These are phyloP conservation scores for Sturmia bella DNA, from an alignment of 2,888 invertebrate genomes.

Conservation along the genomic window DNA sequence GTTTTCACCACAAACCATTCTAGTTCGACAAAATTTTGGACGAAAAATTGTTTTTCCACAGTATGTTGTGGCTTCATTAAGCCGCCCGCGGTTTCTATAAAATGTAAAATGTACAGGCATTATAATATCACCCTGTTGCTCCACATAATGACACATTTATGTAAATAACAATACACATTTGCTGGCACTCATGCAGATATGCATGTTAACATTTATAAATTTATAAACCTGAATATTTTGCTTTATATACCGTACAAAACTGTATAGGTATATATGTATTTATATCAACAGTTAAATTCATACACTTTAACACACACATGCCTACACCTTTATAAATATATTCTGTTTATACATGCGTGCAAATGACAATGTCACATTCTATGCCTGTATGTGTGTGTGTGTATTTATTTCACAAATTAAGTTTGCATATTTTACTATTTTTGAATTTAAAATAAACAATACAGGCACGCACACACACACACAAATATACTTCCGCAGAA, in stretches of 20 bases:
- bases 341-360: conserved; percentile 53
- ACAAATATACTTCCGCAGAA: neutral
- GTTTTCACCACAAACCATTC: no score
- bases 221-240: neutral
- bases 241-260: neutral
- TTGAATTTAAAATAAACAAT: conserved; percentile 57
- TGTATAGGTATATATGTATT: neutral
- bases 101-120: neutral
- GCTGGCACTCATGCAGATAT: neutral
- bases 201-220: conserved; percentile 14
- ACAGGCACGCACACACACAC: neutral
- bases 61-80: no score
- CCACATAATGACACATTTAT: neutral
- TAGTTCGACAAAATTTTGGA: no score
- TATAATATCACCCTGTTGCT: no score
- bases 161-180: neutral
- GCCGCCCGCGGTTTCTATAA: no score
- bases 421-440: conserved; percentile 61
- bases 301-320: neutral
- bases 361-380: conserved; percentile 59
- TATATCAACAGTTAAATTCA: conserved; percentile 4
- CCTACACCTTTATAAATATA: neutral
- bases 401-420: conserved; percentile 58
- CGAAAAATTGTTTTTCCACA: no score
- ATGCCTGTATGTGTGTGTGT: conserved; percentile 46